Evolutionary conservation across 2,113 vertebrate species (phyloP).

Genomic region (Lasiurus cinereus): DNA sequence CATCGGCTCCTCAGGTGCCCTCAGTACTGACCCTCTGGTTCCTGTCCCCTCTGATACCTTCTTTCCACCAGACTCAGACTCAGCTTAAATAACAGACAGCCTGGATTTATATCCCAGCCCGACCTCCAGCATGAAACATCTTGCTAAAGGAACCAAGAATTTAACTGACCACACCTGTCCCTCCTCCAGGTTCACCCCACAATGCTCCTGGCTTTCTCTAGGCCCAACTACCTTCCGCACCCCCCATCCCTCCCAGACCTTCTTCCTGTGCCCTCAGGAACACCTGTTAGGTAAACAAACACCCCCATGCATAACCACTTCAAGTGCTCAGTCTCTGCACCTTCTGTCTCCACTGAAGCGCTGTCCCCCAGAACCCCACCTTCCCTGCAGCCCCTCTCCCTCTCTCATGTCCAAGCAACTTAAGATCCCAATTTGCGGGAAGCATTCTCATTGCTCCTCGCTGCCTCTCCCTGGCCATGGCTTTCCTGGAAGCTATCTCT

Average conservation of each 20-base stretch:
- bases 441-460: background rate
- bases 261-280: background rate
- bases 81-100: background rate
- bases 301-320: background rate
- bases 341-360: background rate
- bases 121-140: background rate
- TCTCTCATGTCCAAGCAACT: rapidly evolving
- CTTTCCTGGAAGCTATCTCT: background rate
- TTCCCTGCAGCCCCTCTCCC: background rate
- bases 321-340: background rate
- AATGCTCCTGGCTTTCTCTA: background rate
- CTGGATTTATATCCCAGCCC: background rate
- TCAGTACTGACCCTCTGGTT: background rate
- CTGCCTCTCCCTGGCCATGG: background rate
- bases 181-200: background rate
- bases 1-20: background rate
- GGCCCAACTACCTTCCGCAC: background rate
- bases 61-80: background rate
- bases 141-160: no score
- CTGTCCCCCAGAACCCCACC: background rate
- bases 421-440: background rate
- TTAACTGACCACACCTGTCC: background rate
- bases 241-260: background rate
- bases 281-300: background rate
- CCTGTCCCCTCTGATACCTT: background rate